Evolutionary conservation across 2,113 vertebrate species (phyloP).

Genomic region (Notechis scutatus): DNA sequence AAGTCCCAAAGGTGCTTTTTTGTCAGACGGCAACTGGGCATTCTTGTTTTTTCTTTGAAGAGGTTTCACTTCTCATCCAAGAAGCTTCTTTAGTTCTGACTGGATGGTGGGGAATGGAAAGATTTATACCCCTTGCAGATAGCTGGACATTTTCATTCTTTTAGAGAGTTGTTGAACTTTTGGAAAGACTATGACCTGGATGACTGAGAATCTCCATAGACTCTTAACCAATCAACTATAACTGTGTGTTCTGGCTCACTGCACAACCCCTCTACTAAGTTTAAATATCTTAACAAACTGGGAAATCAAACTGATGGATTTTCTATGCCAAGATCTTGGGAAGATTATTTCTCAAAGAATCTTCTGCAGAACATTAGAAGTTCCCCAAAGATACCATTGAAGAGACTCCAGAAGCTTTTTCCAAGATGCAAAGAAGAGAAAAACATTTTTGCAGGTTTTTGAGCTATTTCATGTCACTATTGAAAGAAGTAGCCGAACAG

Average conservation of each 20-base stretch:
- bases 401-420: neutral
- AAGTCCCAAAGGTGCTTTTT: neutral
- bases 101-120: too few relatives aligned
- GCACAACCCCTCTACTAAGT: neutral
- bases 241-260: neutral
- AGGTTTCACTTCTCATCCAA: too few relatives aligned
- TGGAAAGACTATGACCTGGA: too few relatives aligned
- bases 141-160: too few relatives aligned
- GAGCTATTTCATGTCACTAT: neutral
- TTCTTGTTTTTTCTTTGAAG: too few relatives aligned
- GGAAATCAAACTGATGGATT: neutral
- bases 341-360: neutral
- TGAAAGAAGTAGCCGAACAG: neutral
- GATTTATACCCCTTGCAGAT: too few relatives aligned
- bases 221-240: neutral
- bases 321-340: neutral
- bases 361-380: neutral
- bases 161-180: too few relatives aligned
- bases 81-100: too few relatives aligned
- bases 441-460: neutral
- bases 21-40: too few relatives aligned
- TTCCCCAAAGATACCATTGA: neutral
- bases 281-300: neutral
- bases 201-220: too few relatives aligned
- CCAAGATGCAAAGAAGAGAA: neutral